Conservation (phyloP, 2,888 invertebrate species). For the Stomorhina lunata region DNA sequence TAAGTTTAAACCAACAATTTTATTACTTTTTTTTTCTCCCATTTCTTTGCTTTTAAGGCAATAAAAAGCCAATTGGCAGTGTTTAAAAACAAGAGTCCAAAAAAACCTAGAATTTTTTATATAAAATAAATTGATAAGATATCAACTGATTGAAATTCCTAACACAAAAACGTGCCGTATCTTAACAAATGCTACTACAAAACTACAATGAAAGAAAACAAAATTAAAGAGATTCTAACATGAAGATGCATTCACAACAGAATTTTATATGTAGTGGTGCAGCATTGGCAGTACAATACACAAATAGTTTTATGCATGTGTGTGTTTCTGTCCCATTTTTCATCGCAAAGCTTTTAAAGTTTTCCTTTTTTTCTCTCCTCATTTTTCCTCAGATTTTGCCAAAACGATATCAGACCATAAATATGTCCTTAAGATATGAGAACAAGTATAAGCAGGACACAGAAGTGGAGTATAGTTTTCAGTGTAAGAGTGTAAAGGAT, state of each 20-base stretch:
- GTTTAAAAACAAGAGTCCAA: not conserved
- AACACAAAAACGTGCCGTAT: constrained; percentile 57
- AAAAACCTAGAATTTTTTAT: not conserved
- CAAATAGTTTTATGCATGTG: not conserved
- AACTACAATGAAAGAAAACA: not conserved
- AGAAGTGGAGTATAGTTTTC: too few species aligned
- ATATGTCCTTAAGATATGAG: constrained; percentile 37
- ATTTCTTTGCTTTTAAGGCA: too few species aligned
- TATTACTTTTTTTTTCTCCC: not conserved
- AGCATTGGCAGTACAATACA: not conserved
- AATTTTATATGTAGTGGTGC: not conserved
- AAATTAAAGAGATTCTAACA: not conserved
- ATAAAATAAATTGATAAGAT: constrained; percentile 50
- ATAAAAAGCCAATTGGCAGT: constrained; percentile 53
- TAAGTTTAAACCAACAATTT: not conserved
- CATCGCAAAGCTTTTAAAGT: not conserved
- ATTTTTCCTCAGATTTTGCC: constrained; percentile 5
- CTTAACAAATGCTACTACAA: constrained; percentile 10
- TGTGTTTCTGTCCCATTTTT: not conserved
- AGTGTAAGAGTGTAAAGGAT: not conserved
- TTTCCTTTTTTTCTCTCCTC: too few species aligned
- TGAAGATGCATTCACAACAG: constrained; percentile 34
- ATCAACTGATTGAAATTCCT: constrained; percentile 55
- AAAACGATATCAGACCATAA: constrained; percentile 51
- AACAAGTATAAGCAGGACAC: not conserved